Evolutionary conservation across 2,888 invertebrate species (phyloP), one percentile per base, ranked within the genome.

Genomic region (Hirudinaria manillensis): DNA sequence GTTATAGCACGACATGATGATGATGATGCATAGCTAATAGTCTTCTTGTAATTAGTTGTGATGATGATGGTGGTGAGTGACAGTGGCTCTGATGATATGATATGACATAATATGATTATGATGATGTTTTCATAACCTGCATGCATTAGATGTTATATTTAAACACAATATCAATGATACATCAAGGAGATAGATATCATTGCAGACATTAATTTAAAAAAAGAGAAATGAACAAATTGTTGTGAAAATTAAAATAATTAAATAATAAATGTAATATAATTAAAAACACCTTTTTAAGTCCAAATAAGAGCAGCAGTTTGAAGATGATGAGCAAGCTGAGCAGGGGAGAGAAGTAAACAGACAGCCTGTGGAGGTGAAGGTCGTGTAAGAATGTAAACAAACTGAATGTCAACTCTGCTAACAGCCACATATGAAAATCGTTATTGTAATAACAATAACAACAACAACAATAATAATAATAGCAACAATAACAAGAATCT

Each of bases 281-380:
- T 27, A 38, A 36, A 27, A 55, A 80, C 76, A 86, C 86, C 82
- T 89, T 87, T 83, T 90, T 90, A 45, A 91, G 87, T 81, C 92
- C 91, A 87, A 92, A 92, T 45, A 89, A 89, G 24, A 91, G 82
- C 78, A 90, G 87, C 82, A 92, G 87, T 85, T 92, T 92, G 68
- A 90, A 72, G 32, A 90, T 87, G 55, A 91, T 88, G 0, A 90
- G 86, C 6, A 89, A 83, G 10, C 89, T 88, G 79, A 92, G 85
- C 77, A 90, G 83, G 0, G 93, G 93, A 72, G 90, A 89, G 86
- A 91, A 92, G 81, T 90, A 88, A 80, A 90, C 86, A 7, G 91
- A 92, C 78, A 91, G 86, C 84, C 85, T 84, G 81, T 66, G 45
- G 81, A 81, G 55, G 75, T 24, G 29, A 32, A 27, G 36, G 36